phyloP scores from a whole-genome alignment of 2,888 invertebrate species.

The Acleris cristana region DNA sequence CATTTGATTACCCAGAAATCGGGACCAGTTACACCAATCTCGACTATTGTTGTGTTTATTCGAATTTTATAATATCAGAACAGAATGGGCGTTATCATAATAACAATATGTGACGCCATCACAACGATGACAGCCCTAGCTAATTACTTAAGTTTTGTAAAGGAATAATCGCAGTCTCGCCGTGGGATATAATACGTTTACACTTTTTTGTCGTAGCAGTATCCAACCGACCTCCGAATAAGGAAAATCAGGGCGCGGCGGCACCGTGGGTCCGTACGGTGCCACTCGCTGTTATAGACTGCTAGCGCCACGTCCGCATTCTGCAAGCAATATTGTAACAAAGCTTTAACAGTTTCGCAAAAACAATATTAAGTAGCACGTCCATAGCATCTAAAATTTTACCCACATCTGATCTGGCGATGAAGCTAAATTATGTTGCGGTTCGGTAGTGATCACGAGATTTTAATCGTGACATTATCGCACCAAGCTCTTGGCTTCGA shows the following conservation, averaged over 20 bases:
- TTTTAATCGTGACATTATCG: no score
- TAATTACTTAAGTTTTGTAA: not conserved
- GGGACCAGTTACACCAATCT: no score
- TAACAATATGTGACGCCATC: not conserved
- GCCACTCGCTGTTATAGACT: conserved; percentile 74
- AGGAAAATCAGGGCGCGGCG: conserved; percentile 68
- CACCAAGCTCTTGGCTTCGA: no score
- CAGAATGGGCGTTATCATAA: no score
- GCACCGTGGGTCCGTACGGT: conserved; percentile 66
- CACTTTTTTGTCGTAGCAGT: conserved; percentile 28
- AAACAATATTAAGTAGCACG: no score
- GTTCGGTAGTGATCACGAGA: no score
- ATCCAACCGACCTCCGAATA: conserved; percentile 59
- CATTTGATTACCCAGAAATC: no score
- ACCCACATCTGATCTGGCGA: no score
- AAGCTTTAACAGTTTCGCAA: not conserved
- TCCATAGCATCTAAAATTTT: no score
- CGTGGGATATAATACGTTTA: conserved; percentile 8
- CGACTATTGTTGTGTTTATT: no score
- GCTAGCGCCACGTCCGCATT: conserved; percentile 68
- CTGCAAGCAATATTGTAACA: conserved; percentile 48
- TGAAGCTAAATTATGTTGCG: no score
- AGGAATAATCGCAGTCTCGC: not conserved
- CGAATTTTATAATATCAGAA: no score
- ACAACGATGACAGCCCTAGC: not conserved